Base-by-base conservation (phyloP, 1,140 invertebrate species). In the Aphelenchoides fujianensis region DNA sequence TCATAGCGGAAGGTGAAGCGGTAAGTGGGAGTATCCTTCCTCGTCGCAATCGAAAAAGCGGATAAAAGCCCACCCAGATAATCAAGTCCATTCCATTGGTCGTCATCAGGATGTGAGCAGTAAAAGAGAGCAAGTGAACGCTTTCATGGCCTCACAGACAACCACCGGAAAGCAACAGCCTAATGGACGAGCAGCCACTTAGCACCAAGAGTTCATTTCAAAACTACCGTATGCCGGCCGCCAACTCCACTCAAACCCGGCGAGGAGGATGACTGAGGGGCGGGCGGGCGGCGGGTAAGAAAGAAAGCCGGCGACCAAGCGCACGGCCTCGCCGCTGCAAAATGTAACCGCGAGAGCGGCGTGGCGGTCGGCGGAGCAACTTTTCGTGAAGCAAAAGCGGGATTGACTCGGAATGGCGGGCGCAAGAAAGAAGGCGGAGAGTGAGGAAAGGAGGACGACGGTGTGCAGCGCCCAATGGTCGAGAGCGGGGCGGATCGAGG, bases 321-420 rank as follows among this genome's bases (percentile, higher is more conserved):
- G 41, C 41, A 23, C 12, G 41, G 23, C 12, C 23, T 48, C 12
- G 12, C 12, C 23, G 41, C 23, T 48, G 41, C 41, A 48, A 48
- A 48, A 48, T 12, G 41, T 48, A 48, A 48, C 41, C 41, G 23
- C 41, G 41, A 48, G n/a, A n/a, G 23, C 23, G 41, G 23, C 41
- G 23, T 48, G 12, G n/a, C n/a, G n/a, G n/a, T n/a, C n/a, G n/a
- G n/a, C n/a, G 41, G 23, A 48, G 12, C 23, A 23, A 48, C 41
- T 48, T 48, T 48, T n/a, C n/a, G 41, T 16, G 41, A 48, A 48
- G 41, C 41, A 48, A 48, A 48, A 48, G 41, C 41, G 41, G 41
- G 41, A 48, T 48, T 48, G 41, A 48, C 41, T 48, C 41, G 23
- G 41, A 48, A n/a, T n/a, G n/a, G n/a, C n/a, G n/a, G n/a, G n/a